phyloP scores from a whole-genome alignment of 37 sponge, comb jelly and placozoan genomes.

The Eunapius fragilis region DNA sequence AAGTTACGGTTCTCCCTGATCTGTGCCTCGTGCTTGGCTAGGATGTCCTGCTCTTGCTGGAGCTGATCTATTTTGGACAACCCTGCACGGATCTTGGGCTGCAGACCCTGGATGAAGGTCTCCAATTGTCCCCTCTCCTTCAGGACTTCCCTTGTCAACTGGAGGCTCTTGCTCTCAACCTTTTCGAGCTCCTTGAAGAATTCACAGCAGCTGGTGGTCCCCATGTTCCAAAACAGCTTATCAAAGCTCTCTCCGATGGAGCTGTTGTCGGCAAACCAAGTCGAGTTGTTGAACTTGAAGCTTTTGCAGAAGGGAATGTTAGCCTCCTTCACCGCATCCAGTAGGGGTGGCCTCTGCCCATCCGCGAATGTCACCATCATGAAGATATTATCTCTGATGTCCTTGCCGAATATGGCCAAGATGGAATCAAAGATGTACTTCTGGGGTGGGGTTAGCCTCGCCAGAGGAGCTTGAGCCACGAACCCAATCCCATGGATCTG shows the following conservation, averaged over 20 bases:
- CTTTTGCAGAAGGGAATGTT: slow-evolving; percentile 31
- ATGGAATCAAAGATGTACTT: slow-evolving; percentile 69
- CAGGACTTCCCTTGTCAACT: slow-evolving; percentile 54
- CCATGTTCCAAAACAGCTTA: slow-evolving; percentile 83
- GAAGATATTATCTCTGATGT: slow-evolving; percentile 54
- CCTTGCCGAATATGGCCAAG: slow-evolving; percentile 65
- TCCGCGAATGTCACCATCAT: slow-evolving; percentile 87
- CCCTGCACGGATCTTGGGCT: slow-evolving; percentile 24
- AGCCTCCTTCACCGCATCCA: slow-evolving; percentile 57
- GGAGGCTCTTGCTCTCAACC: slow-evolving; percentile 29
- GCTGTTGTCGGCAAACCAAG: slow-evolving; percentile 21
- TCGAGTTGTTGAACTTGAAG: slow-evolving; percentile 81
- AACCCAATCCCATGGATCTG: slow-evolving; percentile 65
- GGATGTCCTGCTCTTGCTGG: slow-evolving; percentile 25
- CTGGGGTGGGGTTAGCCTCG: slow-evolving; percentile 65
- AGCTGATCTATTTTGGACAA: slow-evolving; percentile 36
- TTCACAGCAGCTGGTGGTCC: slow-evolving; percentile 31
- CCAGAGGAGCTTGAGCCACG: slow-evolving; percentile 65
- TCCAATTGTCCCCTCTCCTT: slow-evolving; percentile 30
- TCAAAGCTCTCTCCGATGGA: slow-evolving; percentile 21
- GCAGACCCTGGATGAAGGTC: slow-evolving; percentile 27
- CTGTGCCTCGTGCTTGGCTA: slow-evolving; percentile 37
- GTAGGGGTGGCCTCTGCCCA: slow-evolving; percentile 54
- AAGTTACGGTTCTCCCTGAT: slow-evolving; percentile 35
- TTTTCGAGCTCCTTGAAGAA: slow-evolving; percentile 55